Percentiles rank a stretch among this genome's conserved stretches.
phyloP scores from a whole-genome alignment of 2,113 vertebrate species.

The Vulpes ferrilata region DNA sequence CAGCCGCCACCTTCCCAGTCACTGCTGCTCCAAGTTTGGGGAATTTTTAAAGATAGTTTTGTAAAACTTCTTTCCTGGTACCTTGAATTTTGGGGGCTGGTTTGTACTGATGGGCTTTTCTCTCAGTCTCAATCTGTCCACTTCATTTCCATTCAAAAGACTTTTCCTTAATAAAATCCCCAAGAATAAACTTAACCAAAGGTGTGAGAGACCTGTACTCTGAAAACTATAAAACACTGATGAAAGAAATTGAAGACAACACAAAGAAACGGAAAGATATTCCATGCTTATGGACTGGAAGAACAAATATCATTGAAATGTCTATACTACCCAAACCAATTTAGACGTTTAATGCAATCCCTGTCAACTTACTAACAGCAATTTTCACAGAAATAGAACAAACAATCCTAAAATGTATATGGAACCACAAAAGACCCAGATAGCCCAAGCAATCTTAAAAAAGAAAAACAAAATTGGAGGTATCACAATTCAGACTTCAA shows the following conservation, averaged over 20 bases:
- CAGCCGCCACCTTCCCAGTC: not conserved
- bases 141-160: not conserved
- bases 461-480: not conserved
- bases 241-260: not conserved
- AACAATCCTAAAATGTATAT: not conserved
- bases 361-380: not conserved
- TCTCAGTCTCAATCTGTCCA: not conserved
- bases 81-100: not conserved
- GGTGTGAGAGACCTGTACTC: not conserved
- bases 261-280: not conserved
- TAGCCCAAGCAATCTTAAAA: not conserved
- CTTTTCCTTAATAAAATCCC: not conserved
- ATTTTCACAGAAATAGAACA: not conserved
- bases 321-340: not conserved
- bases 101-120: conserved; percentile 5
- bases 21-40: not conserved
- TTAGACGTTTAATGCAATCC: not conserved
- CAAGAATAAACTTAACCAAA: not conserved
- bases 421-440: not conserved
- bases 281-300: not conserved
- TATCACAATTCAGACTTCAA: not conserved
- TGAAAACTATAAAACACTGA: not conserved
- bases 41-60: not conserved
- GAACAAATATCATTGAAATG: not conserved
- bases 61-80: not conserved